Evolutionary conservation across 1,140 invertebrate species (phyloP), one percentile per base, ranked within the genome.

Genomic region (Drosophila sproati): DNA sequence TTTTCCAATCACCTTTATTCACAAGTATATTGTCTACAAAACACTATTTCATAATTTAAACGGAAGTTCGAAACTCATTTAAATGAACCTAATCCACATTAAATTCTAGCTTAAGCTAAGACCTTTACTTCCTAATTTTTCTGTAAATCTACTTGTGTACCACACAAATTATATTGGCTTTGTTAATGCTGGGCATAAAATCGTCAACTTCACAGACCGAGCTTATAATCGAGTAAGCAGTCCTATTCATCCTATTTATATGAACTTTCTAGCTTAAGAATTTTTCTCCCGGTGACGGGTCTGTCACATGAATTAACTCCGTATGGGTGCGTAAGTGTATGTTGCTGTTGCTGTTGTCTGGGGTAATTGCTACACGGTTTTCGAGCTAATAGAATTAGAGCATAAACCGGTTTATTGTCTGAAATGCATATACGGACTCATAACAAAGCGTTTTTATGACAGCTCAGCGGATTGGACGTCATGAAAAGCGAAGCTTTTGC

Each of bases 351-450:
- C 37, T 59, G 55, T 74, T 76, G 67, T 80, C 69, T 60, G 70
- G 34, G 54, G 70, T 83, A 83, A 83, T 88, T 87, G 77, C 77
- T 88, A 77, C 80, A 83, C 80, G 73, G 73, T 70, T 73, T 78
- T 78, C 69, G 51, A 68, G 73, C 83, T 87, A 87, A 87, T 87
- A 87, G 83, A 87, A 87, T 87, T 87, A 88, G 83, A 83, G 63
- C 80, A 87, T 87, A 87, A 87, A 87, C 83, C 80, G 77, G 83
- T 87, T 87, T 83, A 88, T 87, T 80, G 80, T 72, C 79, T 55
- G 79, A 71, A 66, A 48, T 34, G 43, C 50, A 57, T 45, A 47
- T 8, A 45, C 60, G 37, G 28, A 50, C 63, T 63, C 70, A 77
- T 73, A 78, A 78, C 73, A 78, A 78, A 78, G 77, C 80, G 63